Percentiles rank a stretch among this genome's conserved stretches.
Evolutionary conservation across 2,797 vertebrate species (phyloP).

Genomic region (Urocyon cinereoargenteus): DNA sequence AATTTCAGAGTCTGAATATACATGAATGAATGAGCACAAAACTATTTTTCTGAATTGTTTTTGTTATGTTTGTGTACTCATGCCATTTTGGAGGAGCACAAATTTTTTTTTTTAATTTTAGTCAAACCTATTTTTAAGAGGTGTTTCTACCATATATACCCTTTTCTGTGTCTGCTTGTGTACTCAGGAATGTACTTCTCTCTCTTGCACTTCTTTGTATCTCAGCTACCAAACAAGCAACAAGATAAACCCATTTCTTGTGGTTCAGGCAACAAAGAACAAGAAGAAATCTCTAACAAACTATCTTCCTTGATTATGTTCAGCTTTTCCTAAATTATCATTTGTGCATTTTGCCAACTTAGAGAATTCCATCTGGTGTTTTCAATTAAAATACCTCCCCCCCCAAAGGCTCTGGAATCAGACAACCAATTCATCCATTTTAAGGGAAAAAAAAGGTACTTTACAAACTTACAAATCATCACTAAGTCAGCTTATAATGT

Average conservation of each 20-base stretch:
- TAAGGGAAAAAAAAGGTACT: too few relatives aligned
- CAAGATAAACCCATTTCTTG: not conserved
- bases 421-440: not conserved
- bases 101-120: not conserved
- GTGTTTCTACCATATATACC: not conserved
- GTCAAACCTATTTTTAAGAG: not conserved
- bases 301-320: not conserved
- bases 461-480: not conserved
- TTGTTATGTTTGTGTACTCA: not conserved
- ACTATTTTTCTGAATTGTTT: not conserved
- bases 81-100: not conserved
- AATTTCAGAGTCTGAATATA: not conserved
- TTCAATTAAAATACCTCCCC: conserved; percentile 7
- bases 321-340: not conserved
- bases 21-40: not conserved
- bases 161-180: not conserved
- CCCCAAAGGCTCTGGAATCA: not conserved
- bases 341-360: not conserved
- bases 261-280: not conserved
- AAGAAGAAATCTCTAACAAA: not conserved
- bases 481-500: not conserved
- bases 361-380: not conserved
- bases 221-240: not conserved
- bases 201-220: not conserved
- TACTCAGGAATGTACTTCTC: not conserved